A percentile compares a stretch with the other conserved stretches of the same genome.
Conservation (phyloP, 1,140 invertebrate genomes). For the Cherax destructor region DNA sequence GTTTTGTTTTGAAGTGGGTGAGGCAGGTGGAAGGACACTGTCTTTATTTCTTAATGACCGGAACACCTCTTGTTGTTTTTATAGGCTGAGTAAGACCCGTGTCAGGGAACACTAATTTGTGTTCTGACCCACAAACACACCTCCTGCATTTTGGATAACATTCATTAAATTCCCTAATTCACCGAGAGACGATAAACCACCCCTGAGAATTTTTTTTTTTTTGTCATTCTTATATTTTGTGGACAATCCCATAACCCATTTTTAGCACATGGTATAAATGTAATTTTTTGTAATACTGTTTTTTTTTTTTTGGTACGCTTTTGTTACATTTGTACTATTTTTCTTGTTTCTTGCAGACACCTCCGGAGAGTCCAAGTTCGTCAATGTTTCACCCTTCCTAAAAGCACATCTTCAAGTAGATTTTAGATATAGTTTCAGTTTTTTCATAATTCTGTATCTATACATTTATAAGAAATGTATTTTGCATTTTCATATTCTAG, state of each 20-base stretch:
- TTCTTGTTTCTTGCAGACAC: conserved; percentile 43
- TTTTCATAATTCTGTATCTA: conserved; percentile 55
- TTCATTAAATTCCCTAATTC: too few species aligned
- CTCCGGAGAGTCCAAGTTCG: conserved; percentile 52
- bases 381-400: conserved; percentile 14
- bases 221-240: conserved; percentile 5
- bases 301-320: conserved; percentile 16
- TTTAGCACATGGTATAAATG: background rate
- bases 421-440: background rate
- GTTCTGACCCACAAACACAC: too few species aligned
- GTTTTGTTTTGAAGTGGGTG: too few species aligned
- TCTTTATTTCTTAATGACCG: too few species aligned
- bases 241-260: background rate
- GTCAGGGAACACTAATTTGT: too few species aligned
- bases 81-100: too few species aligned
- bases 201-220: too few species aligned
- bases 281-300: background rate
- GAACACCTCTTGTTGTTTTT: too few species aligned
- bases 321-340: conserved; percentile 13
- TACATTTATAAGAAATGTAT: conserved; percentile 66
- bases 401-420: conserved; percentile 33
- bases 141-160: too few species aligned
- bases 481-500: conserved; percentile 69
- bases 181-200: background rate
- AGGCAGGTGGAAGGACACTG: too few species aligned